Base-by-base conservation (phyloP, 2,797 vertebrate species). In the Hozukius guyotensis region DNA sequence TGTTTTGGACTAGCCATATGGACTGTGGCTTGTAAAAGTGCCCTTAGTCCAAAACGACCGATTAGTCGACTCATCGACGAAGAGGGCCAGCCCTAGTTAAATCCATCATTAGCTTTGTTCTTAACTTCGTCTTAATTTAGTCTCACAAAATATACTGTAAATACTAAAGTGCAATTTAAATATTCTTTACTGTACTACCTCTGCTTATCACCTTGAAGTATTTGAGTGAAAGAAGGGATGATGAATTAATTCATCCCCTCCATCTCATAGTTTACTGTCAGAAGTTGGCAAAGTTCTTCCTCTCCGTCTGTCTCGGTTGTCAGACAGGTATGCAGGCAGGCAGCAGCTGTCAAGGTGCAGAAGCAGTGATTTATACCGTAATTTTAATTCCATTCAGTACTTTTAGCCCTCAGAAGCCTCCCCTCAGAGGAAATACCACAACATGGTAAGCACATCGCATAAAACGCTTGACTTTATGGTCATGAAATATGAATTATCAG, bases 401-500 rank as follows among this genome's bases (percentile, higher is more conserved):
- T 75, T 83, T 87, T 68, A 85, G 76, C 68, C 73, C 67, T 81
- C 84, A 89, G 64, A 83, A 85, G 79, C 82, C 69, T 86, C 64
- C 42, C 82, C 77, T 81, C 68, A 67, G 78, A 88, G 86, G 72
- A 87, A 84, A 86, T 42, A 29, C 70, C 67, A 68, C 78, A 72
- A 81, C 83, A 89, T 88, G 82, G 81, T 80, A 91, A 87, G 72
- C 80, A 32, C 49, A 69, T 84, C 80, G 64, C 82, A 84, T 84
- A 87, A 92, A 93, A 85, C 36, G 77, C 32, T 88, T 29, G 66
- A 88, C 75, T 92, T 93, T 89, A 92, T 85, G 78, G 80, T 89
- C 74, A 89, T 81, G 75, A 92, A 88, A 88, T 91, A 90, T 72
- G 75, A 88, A 92, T 93, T 89, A 92, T 93, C 84, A 91, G 80